Conservation (phyloP, 2,888 invertebrate genomes). For the Pseudeuparius sepicola region DNA sequence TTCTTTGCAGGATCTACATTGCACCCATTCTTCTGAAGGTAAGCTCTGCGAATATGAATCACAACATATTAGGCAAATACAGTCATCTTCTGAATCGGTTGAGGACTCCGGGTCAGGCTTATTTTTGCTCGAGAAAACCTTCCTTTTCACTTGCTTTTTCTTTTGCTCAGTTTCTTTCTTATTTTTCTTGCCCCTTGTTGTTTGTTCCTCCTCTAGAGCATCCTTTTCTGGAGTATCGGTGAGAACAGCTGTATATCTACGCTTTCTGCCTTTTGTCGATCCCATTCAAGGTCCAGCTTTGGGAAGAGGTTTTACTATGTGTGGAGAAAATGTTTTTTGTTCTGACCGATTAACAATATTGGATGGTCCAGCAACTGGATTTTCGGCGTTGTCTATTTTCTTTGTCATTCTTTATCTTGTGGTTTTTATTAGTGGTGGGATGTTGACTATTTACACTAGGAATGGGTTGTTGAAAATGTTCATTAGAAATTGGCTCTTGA, state of each 20-base stretch:
- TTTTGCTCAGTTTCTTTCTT: constrained; percentile 11
- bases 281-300: constrained; percentile 9
- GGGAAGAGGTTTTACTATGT: constrained; percentile 12
- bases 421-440: constrained; percentile 4
- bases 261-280: constrained; percentile 10
- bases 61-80: constrained; percentile 8
- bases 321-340: constrained; percentile 11
- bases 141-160: constrained; percentile 10
- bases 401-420: constrained; percentile 12
- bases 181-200: constrained; percentile 10
- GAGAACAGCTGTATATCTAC: constrained; percentile 11
- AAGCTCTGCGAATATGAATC: constrained; percentile 10
- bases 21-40: constrained; percentile 8
- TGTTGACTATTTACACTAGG: no score
- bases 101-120: constrained; percentile 12
- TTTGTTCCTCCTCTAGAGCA: constrained; percentile 10
- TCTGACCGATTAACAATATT: constrained; percentile 10
- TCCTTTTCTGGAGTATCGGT: constrained; percentile 17
- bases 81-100: constrained; percentile 10
- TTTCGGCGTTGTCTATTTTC: constrained; percentile 12
- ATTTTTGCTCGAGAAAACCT: constrained; percentile 7
- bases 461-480: no score
- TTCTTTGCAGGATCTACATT: constrained; percentile 8
- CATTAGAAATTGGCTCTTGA: constrained; percentile 4
- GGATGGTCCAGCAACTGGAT: constrained; percentile 12